Conservation (phyloP, 1,140 invertebrate genomes). For the Sarcophaga bullata region DNA sequence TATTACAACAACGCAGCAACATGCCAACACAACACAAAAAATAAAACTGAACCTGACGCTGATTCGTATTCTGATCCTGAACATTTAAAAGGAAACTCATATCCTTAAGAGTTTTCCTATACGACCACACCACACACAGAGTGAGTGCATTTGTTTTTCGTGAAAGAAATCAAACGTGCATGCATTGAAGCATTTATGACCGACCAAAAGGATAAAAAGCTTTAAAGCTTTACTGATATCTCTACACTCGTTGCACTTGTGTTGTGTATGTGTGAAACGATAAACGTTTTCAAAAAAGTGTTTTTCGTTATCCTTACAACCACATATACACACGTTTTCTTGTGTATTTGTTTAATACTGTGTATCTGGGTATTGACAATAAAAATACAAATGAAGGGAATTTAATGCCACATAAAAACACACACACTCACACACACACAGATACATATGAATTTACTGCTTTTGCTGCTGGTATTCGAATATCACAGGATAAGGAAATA, state of each 20-base stretch:
- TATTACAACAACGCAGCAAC: background rate
- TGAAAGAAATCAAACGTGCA: background rate
- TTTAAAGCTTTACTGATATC: background rate
- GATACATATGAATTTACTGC: too few relatives aligned
- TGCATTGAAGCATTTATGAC: conserved; percentile 24
- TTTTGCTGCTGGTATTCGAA: too few relatives aligned
- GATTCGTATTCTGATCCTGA: background rate
- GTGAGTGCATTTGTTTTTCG: background rate
- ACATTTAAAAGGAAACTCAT: background rate
- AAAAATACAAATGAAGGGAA: conserved; percentile 25
- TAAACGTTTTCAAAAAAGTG: background rate
- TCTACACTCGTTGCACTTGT: background rate
- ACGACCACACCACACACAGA: background rate
- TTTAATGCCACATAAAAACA: background rate
- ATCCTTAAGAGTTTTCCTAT: background rate
- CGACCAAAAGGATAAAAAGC: conserved; percentile 25
- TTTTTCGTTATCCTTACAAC: background rate
- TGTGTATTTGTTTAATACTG: background rate
- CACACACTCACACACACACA: background rate
- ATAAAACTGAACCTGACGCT: background rate
- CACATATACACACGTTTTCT: background rate
- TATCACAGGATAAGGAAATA: conserved; percentile 27
- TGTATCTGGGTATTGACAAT: conserved; percentile 24
- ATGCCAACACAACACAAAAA: background rate
- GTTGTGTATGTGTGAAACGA: background rate